Evolutionary conservation across 2,888 invertebrate genomes (phyloP), one percentile per base, ranked within the genome.

Genomic region (Lottia gigantea): DNA sequence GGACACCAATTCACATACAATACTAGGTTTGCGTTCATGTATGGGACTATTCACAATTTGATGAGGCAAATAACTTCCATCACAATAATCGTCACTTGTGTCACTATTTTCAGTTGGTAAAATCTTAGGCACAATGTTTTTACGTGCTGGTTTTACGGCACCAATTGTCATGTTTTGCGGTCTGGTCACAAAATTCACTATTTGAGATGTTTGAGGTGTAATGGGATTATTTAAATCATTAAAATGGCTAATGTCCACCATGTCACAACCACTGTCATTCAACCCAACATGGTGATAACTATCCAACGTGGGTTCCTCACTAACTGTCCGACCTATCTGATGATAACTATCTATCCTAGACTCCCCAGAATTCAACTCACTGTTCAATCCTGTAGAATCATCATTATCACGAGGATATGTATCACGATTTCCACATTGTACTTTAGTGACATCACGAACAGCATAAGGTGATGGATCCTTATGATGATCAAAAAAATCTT

Each of bases 101-200:
- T 45, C 45, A 64, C 31, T 64, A 26, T 64, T 31, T 64, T 45
- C 25, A 31, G 45, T 64, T 19, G 64, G 40, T 25, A 26, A n/a
- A n/a, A 64, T 45, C 16, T 14, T 40, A n/a, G 23, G 64, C 23
- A 26, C 25, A 64, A n/a, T 15, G 11, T 25, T 14, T 11, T 16
- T 64, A 11, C n/a, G n/a, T 11, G 11, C 31, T 14, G 40, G 45
- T n/a, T 40, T 64, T 3, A n/a, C 26, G 3, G 11, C 7, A 14
- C n/a, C 23, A n/a, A n/a, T 40, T 31, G 55, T 12, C 55, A 23
- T 14, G 14, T 19, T 55, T 55, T 55, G 19, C 6, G 55, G 55
- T 55, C 55, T 23, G 55, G 19, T 23, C 55, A 55, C 55, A 23
- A 55, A 55, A 15, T 23, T 23, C 55, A 55, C 55, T 11, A 55